These are phyloP conservation scores for Mechanitis messenoides DNA, from an alignment of 2,888 invertebrate species.

Conservation along the genomic window DNA sequence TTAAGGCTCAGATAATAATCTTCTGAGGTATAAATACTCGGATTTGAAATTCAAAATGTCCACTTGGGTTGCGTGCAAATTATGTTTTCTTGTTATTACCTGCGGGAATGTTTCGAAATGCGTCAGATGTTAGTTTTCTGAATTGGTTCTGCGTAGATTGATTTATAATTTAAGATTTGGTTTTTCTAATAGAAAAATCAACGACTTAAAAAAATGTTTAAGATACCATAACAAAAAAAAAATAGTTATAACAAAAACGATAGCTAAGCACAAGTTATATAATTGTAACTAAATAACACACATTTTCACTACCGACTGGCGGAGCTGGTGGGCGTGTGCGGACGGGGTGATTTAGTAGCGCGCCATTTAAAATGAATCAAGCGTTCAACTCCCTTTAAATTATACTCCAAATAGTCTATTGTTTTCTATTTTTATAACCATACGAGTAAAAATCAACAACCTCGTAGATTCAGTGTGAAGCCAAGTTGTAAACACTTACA, in stretches of 20 bases:
- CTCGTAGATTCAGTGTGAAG: not conserved
- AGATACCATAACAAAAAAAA: no score
- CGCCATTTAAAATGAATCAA: conserved; percentile 18
- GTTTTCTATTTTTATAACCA: conserved; percentile 1
- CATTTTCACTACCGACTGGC: not conserved
- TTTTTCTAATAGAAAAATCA: no score
- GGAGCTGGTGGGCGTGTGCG: conserved; percentile 17
- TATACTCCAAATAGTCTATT: conserved; percentile 2
- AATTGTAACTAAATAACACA: not conserved
- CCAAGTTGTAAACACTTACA: no score
- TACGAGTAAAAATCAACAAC: not conserved
- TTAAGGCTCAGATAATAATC: conserved; percentile 50
- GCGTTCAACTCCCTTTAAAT: conserved; percentile 13
- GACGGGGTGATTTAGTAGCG: conserved; percentile 19
- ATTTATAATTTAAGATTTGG: no score
- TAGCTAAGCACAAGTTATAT: not conserved
- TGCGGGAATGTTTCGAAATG: conserved; percentile 26
- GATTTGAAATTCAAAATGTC: conserved; percentile 61
- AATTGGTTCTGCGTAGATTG: conserved; percentile 12
- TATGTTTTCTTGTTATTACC: conserved; percentile 29
- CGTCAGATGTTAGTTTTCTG: conserved; percentile 22
- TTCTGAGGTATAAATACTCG: conserved; percentile 47
- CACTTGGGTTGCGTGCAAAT: conserved; percentile 29
- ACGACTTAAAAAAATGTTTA: no score
- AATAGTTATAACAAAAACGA: not conserved